Evolutionary conservation across 2,888 invertebrate species (phyloP).

Genomic region (Limnephilus auricula): DNA sequence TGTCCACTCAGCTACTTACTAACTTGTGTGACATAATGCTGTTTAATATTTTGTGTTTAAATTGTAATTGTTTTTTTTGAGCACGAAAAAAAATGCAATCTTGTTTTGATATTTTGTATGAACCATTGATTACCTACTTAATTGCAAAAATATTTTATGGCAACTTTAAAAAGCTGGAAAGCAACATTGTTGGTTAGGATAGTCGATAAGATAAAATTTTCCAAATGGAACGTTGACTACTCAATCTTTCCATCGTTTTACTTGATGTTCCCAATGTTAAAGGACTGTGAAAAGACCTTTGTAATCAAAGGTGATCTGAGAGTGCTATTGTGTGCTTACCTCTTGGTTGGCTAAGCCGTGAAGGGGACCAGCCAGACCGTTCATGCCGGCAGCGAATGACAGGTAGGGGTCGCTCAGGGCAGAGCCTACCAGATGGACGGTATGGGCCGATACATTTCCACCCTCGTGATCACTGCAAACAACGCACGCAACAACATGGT

Average conservation of each 20-base stretch:
- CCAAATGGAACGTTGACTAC: not conserved
- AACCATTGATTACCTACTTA: too few species aligned
- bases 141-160: too few species aligned
- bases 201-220: not conserved
- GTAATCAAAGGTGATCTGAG: not conserved
- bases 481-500: not conserved
- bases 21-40: too few species aligned
- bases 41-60: too few species aligned
- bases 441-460: slow-evolving; percentile 93
- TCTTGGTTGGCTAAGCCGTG: slow-evolving; percentile 95
- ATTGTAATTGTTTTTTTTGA: too few species aligned
- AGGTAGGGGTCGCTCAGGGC: slow-evolving; percentile 92
- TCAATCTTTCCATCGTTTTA: not conserved
- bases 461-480: slow-evolving; percentile 86
- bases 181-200: not conserved
- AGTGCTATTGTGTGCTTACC: slow-evolving; percentile 70
- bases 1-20: too few species aligned
- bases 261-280: not conserved
- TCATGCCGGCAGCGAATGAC: slow-evolving; percentile 90
- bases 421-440: slow-evolving; percentile 91
- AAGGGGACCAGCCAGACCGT: slow-evolving; percentile 91
- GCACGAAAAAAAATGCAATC: too few species aligned
- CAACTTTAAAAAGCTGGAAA: too few species aligned
- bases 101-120: too few species aligned
- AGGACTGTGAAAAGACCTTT: not conserved